Percentiles rank a stretch among this genome's conserved stretches.
Evolutionary conservation across 2,113 vertebrate species (phyloP).

Genomic region (Apodemus speciosus): DNA sequence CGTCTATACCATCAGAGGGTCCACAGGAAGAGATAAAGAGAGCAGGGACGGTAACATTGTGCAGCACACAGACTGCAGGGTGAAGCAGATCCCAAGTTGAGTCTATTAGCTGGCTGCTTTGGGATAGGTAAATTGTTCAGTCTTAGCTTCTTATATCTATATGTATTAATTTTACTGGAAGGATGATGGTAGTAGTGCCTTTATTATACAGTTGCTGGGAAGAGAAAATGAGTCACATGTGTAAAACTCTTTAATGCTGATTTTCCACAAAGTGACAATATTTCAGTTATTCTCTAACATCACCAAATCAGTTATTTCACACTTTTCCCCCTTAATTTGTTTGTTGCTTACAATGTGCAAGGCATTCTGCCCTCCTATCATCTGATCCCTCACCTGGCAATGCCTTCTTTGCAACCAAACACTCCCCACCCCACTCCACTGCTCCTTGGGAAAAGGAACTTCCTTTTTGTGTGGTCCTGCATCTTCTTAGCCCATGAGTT

Average conservation of each 20-base stretch:
- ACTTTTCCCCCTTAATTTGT: neutral
- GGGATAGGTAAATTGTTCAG: constrained; percentile 9
- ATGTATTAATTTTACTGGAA: neutral
- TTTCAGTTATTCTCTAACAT: neutral
- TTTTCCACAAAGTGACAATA: neutral
- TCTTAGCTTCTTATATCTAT: neutral
- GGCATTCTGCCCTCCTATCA: neutral
- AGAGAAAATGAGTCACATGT: constrained; percentile 7
- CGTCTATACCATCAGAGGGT: neutral
- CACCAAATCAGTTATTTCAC: constrained; percentile 15
- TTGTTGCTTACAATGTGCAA: constrained; percentile 10
- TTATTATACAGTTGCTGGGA: neutral
- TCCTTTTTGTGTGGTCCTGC: neutral
- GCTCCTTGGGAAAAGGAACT: neutral
- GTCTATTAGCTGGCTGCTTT: neutral
- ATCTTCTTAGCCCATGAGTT: neutral
- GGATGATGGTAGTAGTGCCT: neutral
- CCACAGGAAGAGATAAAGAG: constrained; percentile 17
- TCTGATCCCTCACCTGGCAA: neutral
- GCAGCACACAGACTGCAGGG: neutral
- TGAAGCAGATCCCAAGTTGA: neutral
- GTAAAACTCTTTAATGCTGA: constrained; percentile 20
- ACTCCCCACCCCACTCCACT: neutral
- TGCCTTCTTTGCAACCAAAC: neutral
- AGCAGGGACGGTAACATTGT: neutral